Evolutionary conservation across 2,888 invertebrate species (phyloP), one percentile per base, ranked within the genome.

Genomic region (Anoplius nigerrimus): DNA sequence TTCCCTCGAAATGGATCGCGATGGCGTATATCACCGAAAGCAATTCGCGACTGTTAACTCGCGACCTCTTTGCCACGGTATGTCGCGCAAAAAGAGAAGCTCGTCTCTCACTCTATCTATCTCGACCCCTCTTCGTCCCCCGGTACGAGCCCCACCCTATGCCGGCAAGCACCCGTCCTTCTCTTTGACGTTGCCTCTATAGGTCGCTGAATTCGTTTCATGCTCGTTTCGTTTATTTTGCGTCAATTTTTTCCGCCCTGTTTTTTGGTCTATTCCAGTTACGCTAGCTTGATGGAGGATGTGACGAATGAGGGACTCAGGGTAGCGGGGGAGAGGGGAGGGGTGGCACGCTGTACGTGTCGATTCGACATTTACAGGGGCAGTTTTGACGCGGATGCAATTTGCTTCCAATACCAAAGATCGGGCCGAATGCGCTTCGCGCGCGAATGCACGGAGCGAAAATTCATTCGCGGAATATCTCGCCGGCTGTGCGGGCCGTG

Each of bases 141-240:
- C 48, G 11, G 1, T 16, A n/a, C 11, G n/a, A 16, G 4, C n/a
- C 16, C 18, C 48, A 48, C 18, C 27, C 21, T 42, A 24, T 34
- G 20, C n/a, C 48, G 11, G 11, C 16, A 6, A 2, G 8, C n/a
- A 5, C 48, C 18, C 16, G 18, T n/a, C 48, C 16, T 18, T 20
- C 65, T 53, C 64, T 61, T 57, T 48, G 42, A 46, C 27, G 60
- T 46, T 18, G 43, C 66, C 34, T 65, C 62, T 46, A 63, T 21
- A 69, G 67, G 60, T 67, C 58, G 68, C 70, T 70, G 70, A 78
- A 77, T 75, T 72, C 76, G 72, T 78, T 76, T 62, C 63, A 62
- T 68, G 60, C 61, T 54, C 69, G 54, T 79, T 63, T 69, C 77
- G 79, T 79, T 78, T 71, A 72, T 71, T 75, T 73, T 52, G 21